These are phyloP conservation scores for Hippocampus barbouri DNA, from an alignment of 2,113 vertebrate species.

Conservation along the genomic window DNA sequence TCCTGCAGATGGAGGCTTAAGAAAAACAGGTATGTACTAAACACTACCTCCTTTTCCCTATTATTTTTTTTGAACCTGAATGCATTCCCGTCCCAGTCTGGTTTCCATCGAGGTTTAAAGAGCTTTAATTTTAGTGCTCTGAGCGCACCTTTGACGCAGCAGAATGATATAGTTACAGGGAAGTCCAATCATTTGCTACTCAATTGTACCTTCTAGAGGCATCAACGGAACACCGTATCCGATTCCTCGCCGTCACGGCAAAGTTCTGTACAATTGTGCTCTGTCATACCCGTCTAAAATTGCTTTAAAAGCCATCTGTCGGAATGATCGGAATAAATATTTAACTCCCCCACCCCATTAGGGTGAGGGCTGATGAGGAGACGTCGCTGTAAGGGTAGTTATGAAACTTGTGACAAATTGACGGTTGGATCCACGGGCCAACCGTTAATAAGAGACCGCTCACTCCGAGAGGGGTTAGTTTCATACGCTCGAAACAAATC, in stretches of 20 bases:
- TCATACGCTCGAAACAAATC: neutral
- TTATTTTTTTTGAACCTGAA: neutral
- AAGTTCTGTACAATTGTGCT: neutral
- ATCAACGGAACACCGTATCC: neutral
- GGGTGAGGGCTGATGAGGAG: neutral
- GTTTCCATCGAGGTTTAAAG: too few relatives aligned
- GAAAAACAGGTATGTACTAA: conserved; percentile 76
- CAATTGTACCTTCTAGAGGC: too few relatives aligned
- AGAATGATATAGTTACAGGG: neutral
- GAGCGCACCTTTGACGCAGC: neutral
- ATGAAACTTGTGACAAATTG: conserved; percentile 5
- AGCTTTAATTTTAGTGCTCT: neutral
- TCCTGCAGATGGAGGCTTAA: conserved; percentile 85
- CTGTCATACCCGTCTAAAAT: neutral
- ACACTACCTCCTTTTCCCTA: too few relatives aligned
- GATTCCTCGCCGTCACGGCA: neutral
- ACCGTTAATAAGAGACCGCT: neutral
- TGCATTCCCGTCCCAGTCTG: too few relatives aligned
- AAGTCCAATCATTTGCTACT: neutral
- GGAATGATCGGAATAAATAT: neutral
- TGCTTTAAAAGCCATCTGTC: neutral
- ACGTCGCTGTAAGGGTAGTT: neutral
- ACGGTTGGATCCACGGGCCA: neutral
- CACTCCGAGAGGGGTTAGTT: neutral
- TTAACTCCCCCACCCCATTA: neutral